Conservation (phyloP, 2,888 invertebrate species). For the Brenthis daphne region DNA sequence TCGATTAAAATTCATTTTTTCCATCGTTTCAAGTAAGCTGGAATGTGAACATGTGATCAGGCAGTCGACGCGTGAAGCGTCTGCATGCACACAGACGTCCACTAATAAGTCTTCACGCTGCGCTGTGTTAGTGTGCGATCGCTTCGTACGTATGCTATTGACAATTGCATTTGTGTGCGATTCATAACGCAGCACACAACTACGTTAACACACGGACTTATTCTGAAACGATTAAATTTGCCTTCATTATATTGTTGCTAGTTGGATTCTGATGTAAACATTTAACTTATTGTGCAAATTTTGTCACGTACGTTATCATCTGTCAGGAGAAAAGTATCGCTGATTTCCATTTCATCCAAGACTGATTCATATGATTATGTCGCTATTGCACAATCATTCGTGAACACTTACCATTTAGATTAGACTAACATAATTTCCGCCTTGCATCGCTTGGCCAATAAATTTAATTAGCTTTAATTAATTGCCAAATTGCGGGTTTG, state of each 20-base stretch:
- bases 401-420: not conserved
- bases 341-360: conserved; percentile 14
- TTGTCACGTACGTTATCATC: conserved; percentile 36
- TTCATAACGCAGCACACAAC: conserved; percentile 28
- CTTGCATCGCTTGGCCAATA: no score
- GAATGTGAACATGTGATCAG: conserved; percentile 74
- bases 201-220: conserved; percentile 29
- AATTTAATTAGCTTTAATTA: no score
- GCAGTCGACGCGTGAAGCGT: conserved; percentile 63
- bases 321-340: conserved; percentile 38
- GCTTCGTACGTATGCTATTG: conserved; percentile 8
- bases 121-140: conserved; percentile 23
- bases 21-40: conserved; percentile 56
- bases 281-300: conserved; percentile 38
- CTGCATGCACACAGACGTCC: conserved; percentile 43
- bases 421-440: no score
- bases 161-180: conserved; percentile 28
- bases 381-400: not conserved
- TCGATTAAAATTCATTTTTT: conserved; percentile 43
- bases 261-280: conserved; percentile 38
- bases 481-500: no score
- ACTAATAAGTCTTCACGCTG: conserved; percentile 2
- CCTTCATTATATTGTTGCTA: conserved; percentile 32
- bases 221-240: conserved; percentile 32
- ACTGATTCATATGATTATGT: not conserved